Percentiles rank a stretch among this genome's conserved stretches.
Conservation (phyloP, 2,888 invertebrate genomes). For the Aphelenchoides bicaudatus region DNA sequence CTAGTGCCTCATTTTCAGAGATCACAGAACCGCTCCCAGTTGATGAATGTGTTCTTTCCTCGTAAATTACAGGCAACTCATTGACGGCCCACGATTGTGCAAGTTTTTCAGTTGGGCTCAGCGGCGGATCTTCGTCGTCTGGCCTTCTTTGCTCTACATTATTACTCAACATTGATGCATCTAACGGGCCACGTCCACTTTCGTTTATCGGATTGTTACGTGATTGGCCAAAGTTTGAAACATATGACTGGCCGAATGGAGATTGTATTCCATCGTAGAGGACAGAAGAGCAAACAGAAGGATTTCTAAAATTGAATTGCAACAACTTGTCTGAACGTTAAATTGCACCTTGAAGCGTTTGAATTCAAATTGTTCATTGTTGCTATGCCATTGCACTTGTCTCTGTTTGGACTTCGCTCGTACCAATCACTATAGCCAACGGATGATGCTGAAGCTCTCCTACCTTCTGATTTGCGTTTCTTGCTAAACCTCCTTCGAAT, state of each 20-base stretch:
- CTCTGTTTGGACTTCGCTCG: conserved; percentile 6
- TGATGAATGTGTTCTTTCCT: conserved; percentile 27
- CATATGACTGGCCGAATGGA: conserved; percentile 21
- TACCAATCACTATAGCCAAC: conserved; percentile 10
- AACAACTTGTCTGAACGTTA: background rate
- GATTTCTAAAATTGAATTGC: background rate
- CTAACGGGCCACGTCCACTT: background rate
- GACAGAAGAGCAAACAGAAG: conserved; percentile 18
- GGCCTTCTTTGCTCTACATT: background rate
- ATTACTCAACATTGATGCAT: background rate
- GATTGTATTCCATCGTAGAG: conserved; percentile 18
- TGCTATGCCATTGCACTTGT: too few relatives aligned
- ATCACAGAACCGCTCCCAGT: background rate
- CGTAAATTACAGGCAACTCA: conserved; percentile 42
- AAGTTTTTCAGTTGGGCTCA: background rate
- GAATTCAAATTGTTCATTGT: conserved; percentile 2
- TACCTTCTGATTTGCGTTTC: conserved; percentile 9
- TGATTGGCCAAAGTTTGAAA: conserved; percentile 9
- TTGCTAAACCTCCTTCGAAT: conserved; percentile 20
- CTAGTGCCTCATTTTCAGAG: background rate
- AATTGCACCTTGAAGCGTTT: background rate
- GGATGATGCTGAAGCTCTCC: conserved; percentile 9
- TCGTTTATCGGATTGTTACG: conserved; percentile 13
- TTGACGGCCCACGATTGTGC: conserved; percentile 30
- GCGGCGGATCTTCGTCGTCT: background rate